Conservation (phyloP, 1,140 invertebrate genomes). For the Nixonia krombeini region DNA sequence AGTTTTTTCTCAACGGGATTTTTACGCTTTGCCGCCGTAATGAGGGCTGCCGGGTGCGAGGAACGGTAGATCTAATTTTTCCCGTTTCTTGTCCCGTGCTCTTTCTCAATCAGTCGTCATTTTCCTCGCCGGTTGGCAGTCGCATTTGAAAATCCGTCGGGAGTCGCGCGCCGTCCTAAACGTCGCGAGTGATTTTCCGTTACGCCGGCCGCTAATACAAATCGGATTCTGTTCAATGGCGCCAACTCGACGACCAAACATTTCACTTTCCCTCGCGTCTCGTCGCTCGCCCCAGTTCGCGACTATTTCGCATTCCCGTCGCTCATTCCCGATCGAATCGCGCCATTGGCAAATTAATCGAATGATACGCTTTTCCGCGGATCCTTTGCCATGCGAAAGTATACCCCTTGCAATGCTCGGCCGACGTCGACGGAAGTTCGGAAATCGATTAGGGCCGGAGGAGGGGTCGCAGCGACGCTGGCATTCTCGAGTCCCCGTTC, state of each 20-base stretch:
- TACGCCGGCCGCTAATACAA: slow-evolving; percentile 46
- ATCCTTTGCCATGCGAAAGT: too few species aligned
- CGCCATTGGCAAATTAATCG: too few species aligned
- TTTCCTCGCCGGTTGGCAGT: slow-evolving; percentile 39
- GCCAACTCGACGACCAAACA: slow-evolving; percentile 14
- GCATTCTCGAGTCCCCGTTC: too few species aligned
- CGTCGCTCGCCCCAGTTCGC: too few species aligned
- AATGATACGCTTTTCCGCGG: too few species aligned
- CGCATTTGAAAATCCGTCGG: slow-evolving; percentile 28
- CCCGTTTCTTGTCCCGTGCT: slow-evolving; percentile 45
- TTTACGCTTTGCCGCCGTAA: slow-evolving; percentile 56
- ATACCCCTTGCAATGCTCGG: too few species aligned
- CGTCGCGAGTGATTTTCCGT: slow-evolving; percentile 40
- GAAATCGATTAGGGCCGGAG: too few species aligned
- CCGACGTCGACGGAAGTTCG: too few species aligned
- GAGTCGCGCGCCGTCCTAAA: slow-evolving; percentile 30
- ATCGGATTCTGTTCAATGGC: slow-evolving; percentile 46
- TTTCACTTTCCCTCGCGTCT: slow-evolving; percentile 12
- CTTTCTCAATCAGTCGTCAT: slow-evolving; percentile 46
- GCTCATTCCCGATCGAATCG: too few species aligned
- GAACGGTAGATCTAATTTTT: slow-evolving; percentile 60
- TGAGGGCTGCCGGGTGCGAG: slow-evolving; percentile 51
- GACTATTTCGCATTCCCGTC: too few species aligned
- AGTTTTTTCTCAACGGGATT: slow-evolving; percentile 48
- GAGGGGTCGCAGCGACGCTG: too few species aligned